Conservation (phyloP, 2,113 vertebrate species). For the Caloenas nicobarica region DNA sequence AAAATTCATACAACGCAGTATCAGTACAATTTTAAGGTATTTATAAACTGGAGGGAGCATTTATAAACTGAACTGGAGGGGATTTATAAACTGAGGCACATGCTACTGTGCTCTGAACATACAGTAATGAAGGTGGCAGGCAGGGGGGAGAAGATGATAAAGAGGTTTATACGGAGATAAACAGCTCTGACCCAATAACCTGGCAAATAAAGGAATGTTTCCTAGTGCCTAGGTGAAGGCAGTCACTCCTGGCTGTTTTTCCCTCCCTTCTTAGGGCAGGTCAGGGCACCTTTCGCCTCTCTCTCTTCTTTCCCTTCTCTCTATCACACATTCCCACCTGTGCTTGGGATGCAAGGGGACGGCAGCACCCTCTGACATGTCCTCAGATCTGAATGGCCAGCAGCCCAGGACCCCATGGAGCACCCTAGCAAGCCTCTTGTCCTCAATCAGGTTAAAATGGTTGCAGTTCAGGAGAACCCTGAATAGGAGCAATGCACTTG, state of each 20-base stretch:
- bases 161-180: background rate
- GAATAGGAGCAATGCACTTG: accelerated
- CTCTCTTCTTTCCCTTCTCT: background rate
- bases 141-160: background rate
- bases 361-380: background rate
- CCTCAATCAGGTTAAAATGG: accelerated
- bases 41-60: background rate
- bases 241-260: background rate
- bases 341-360: background rate
- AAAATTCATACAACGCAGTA: background rate
- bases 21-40: background rate
- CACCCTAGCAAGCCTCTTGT: background rate
- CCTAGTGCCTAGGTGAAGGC: background rate
- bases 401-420: background rate
- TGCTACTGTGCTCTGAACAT: background rate
- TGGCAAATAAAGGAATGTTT: background rate
- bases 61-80: background rate
- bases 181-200: background rate
- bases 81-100: background rate
- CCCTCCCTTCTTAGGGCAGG: background rate
- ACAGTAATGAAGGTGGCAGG: background rate
- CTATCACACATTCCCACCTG: background rate
- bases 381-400: background rate
- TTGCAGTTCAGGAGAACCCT: background rate
- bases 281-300: background rate